A percentile compares a stretch with the other conserved stretches of the same genome.
Evolutionary conservation across 2,797 vertebrate species (phyloP).

Genomic region (Helostoma temminkii): DNA sequence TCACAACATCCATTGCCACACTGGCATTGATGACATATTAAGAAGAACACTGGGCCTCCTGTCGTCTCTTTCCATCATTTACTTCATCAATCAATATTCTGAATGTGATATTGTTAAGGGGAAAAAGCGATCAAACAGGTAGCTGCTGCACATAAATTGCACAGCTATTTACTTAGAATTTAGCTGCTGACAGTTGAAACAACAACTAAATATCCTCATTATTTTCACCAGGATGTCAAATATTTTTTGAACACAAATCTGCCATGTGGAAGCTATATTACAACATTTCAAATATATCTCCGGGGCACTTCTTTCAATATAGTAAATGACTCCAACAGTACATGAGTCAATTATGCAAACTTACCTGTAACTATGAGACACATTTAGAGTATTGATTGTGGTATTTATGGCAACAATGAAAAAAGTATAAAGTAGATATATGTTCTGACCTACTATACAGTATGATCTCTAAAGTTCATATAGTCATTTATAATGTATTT

Average conservation of each 20-base stretch:
- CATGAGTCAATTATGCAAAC: constrained; percentile 46
- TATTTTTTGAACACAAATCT: constrained; percentile 52
- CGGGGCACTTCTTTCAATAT: constrained; percentile 59
- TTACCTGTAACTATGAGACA: constrained; percentile 41
- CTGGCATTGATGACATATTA: constrained; percentile 61
- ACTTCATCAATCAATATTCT: constrained; percentile 52
- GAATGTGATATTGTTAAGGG: constrained; percentile 56
- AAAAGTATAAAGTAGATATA: constrained; percentile 50
- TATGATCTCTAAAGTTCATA: constrained; percentile 12
- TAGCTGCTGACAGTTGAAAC: constrained; percentile 61
- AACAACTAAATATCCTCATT: constrained; percentile 51
- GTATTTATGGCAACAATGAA: constrained; percentile 32
- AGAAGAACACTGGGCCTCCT: constrained; percentile 38
- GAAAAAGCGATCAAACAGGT: constrained; percentile 39
- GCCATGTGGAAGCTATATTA: constrained; percentile 47
- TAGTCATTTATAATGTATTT: constrained; percentile 5
- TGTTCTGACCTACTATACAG: constrained; percentile 31
- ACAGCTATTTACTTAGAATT: constrained; percentile 58
- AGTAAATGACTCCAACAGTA: constrained; percentile 37
- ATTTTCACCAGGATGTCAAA: constrained; percentile 50
- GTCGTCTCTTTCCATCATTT: constrained; percentile 47
- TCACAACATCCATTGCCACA: constrained; percentile 31
- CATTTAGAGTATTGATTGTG: constrained; percentile 53
- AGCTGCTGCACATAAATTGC: constrained; percentile 25
- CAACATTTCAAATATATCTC: constrained; percentile 34